A percentile compares a stretch with the other conserved stretches of the same genome.
phyloP scores from a whole-genome alignment of 2,113 vertebrate genomes.

The Ciconia boyciana region DNA sequence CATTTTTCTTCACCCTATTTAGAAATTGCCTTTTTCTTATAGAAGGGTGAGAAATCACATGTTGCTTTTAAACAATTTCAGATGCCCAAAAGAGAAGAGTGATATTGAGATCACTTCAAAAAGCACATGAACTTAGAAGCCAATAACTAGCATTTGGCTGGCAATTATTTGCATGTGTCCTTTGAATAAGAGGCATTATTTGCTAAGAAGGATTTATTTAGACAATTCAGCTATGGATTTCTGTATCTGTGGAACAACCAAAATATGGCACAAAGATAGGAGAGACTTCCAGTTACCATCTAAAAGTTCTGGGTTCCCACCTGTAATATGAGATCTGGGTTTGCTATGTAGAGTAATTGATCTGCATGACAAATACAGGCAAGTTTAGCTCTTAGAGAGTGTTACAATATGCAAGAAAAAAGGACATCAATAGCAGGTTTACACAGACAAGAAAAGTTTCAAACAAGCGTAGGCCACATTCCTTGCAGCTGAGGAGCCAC shows the following conservation, averaged over 20 bases:
- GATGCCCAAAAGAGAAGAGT: not conserved
- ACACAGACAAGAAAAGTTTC: not conserved
- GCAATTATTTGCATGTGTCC: constrained; percentile 7
- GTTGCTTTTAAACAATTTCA: constrained; percentile 15
- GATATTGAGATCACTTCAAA: not conserved
- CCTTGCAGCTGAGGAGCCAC: not conserved
- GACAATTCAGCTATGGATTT: not conserved
- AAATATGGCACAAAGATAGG: not conserved
- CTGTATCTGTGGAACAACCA: not conserved
- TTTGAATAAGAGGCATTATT: not conserved
- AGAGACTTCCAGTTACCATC: not conserved
- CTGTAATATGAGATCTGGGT: not conserved
- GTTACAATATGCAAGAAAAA: not conserved
- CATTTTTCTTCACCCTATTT: not conserved
- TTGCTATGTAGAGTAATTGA: not conserved
- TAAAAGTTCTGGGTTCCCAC: not conserved
- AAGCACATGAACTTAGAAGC: not conserved
- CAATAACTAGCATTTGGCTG: not conserved
- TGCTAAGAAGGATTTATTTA: constrained; percentile 12
- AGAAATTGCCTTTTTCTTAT: not conserved
- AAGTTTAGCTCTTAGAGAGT: not conserved
- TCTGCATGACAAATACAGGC: not conserved
- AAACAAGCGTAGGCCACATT: not conserved
- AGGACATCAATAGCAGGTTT: not conserved
- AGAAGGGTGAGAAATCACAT: not conserved